phyloP scores from a whole-genome alignment of 1,140 invertebrate species.

The Chymomyza costata region DNA sequence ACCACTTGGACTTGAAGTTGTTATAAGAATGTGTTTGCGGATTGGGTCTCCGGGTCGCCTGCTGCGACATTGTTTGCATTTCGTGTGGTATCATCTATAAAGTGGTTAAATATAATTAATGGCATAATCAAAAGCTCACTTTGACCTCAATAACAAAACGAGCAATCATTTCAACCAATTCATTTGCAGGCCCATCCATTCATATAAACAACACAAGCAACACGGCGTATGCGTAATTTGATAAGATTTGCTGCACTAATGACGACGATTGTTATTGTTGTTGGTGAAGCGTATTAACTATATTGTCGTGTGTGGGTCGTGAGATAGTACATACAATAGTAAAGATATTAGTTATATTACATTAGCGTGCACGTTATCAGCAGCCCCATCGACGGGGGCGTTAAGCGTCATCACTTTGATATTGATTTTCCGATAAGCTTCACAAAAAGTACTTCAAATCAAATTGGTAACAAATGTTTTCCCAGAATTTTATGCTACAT shows the following conservation, averaged over 20 bases:
- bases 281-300: constrained; percentile 15
- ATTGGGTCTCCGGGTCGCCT: too few relatives aligned
- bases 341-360: constrained; percentile 67
- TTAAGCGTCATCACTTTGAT: constrained; percentile 7
- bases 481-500: constrained; percentile 31
- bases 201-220: constrained; percentile 10
- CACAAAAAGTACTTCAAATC: constrained; percentile 36
- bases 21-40: too few relatives aligned
- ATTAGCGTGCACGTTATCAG: constrained; percentile 67
- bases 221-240: constrained; percentile 63
- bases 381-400: too few relatives aligned
- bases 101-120: neutral
- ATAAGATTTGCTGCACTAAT: constrained; percentile 57
- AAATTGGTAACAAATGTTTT: constrained; percentile 65
- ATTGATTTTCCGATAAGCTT: constrained; percentile 64
- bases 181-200: neutral
- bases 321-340: constrained; percentile 57
- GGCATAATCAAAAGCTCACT: constrained; percentile 33
- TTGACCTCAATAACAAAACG: constrained; percentile 47
- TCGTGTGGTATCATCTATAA: neutral
- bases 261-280: constrained; percentile 32
- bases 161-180: constrained; percentile 9
- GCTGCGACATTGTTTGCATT: neutral
- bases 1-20: too few relatives aligned
- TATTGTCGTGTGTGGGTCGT: constrained; percentile 28